Evolutionary conservation across 2,797 vertebrate genomes (phyloP), one percentile per base, ranked within the genome.

Genomic region (Galagoides demidoff): DNA sequence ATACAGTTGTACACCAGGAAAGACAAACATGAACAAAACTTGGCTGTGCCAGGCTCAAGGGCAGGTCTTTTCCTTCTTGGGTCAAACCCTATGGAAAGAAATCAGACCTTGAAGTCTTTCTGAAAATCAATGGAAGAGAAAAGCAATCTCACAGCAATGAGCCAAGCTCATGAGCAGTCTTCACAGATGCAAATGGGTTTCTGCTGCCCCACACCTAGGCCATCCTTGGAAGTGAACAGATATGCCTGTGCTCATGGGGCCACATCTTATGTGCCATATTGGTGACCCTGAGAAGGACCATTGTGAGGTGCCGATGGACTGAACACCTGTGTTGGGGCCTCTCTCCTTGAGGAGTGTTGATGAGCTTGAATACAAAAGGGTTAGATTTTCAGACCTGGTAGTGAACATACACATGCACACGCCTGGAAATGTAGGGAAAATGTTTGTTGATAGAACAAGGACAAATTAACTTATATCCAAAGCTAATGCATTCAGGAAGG

Each of bases 361-460:
- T 10, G 82, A 70, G 20, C 16, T 23, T 43, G 20, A 55, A 66
- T 31, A 8, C 17, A 17, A 66, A 66, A 66, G 31, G 91, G 45
- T 34, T 90, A 78, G 57, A 34, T 90, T 94, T 96, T 37, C 79
- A 63, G 63, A 81, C 88, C 63, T 49, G 59, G 85, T 94, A 79
- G 23, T 83, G 71, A 57, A 66, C 0, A 4, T 1, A 92, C 29
- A 84, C 52, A 17, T 82, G 12, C 9, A 82, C 52, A 17, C 81
- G 12, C 9, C 66, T 93, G 76, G 94, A 94, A 94, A 91, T 2
- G 19, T 34, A 86, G 87, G 88, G 57, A 39, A 2, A 52, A 1
- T 95, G 1, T 92, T 95, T 96, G 64, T 97, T 92, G 82, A 3
- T 39, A 94, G 68, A 98, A 96, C 34, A 90, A 97, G 79, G 66